Evolutionary conservation across 1,140 invertebrate genomes (phyloP).

Genomic region (Cyrtorhinus lividipennis): DNA sequence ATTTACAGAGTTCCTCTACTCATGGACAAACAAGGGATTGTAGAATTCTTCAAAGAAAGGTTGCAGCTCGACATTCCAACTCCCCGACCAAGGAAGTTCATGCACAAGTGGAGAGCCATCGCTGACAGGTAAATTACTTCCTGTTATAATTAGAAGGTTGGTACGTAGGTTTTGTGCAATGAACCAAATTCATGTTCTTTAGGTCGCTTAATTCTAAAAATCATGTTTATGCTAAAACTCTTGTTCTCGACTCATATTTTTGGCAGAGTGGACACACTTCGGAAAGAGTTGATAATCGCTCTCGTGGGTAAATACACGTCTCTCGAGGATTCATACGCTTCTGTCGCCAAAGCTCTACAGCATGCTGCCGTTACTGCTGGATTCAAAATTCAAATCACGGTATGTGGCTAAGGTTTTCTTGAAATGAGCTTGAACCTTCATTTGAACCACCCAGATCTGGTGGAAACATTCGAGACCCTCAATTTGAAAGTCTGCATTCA

Average conservation of each 20-base stretch:
- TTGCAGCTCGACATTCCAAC: constrained; percentile 58
- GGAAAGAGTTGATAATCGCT: constrained; percentile 74
- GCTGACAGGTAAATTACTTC: constrained; percentile 51
- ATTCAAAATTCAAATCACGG: constrained; percentile 66
- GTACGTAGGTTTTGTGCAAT: background rate
- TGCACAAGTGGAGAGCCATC: constrained; percentile 82
- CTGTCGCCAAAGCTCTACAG: constrained; percentile 85
- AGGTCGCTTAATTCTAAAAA: no score
- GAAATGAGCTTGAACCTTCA: no score
- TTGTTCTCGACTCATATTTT: no score
- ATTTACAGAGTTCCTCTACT: constrained; percentile 92
- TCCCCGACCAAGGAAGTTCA: constrained; percentile 50
- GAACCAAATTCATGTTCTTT: background rate
- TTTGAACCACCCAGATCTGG: no score
- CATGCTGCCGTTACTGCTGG: constrained; percentile 77
- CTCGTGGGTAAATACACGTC: constrained; percentile 99
- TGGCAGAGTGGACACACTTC: constrained; percentile 59
- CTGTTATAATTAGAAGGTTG: constrained; percentile 11
- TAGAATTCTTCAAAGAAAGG: constrained; percentile 70
- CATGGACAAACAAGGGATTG: constrained; percentile 80
- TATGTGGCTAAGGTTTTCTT: no score
- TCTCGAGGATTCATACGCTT: constrained; percentile 90
- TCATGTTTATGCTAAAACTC: no score
- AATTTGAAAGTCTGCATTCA: background rate
- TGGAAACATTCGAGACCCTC: no score